Evolutionary conservation across 2,797 vertebrate species (phyloP).

Genomic region (Neoniphon sammara): DNA sequence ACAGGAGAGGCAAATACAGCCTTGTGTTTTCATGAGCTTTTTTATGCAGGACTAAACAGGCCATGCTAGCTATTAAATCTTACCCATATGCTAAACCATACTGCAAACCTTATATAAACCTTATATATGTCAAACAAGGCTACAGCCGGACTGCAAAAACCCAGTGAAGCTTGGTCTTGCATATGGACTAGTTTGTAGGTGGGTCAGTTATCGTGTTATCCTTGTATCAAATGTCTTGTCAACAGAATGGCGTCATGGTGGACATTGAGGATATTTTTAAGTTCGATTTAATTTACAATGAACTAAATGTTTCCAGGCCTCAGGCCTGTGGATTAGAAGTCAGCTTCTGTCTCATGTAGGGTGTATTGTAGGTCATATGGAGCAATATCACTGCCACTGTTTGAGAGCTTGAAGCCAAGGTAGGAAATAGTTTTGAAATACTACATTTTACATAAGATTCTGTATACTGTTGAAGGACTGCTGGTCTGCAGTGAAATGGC

Average conservation of each 20-base stretch:
- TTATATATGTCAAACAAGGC: too few species aligned
- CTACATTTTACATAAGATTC: background rate
- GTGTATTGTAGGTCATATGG: too few species aligned
- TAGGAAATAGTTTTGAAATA: background rate
- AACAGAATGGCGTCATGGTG: constrained; percentile 22
- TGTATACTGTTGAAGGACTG: background rate
- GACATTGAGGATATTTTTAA: constrained; percentile 36
- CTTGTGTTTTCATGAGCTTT: too few species aligned
- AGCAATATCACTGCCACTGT: constrained; percentile 7
- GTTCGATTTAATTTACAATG: constrained; percentile 19
- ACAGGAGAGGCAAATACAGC: too few species aligned
- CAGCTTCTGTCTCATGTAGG: constrained; percentile 1
- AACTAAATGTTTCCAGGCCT: constrained; percentile 21
- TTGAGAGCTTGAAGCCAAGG: constrained; percentile 2
- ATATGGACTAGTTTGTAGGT: constrained; percentile 4
- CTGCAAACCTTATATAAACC: too few species aligned
- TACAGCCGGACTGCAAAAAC: background rate
- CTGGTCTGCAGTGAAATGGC: background rate
- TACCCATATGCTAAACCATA: background rate
- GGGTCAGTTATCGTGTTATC: background rate
- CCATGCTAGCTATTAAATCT: constrained; percentile 5
- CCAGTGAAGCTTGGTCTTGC: background rate
- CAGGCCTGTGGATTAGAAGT: constrained; percentile 24
- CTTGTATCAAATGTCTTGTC: constrained; percentile 18
- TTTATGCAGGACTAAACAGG: background rate